These are phyloP conservation scores for Novumbra hubbsi DNA, from an alignment of 2,797 vertebrate species.

Conservation along the genomic window DNA sequence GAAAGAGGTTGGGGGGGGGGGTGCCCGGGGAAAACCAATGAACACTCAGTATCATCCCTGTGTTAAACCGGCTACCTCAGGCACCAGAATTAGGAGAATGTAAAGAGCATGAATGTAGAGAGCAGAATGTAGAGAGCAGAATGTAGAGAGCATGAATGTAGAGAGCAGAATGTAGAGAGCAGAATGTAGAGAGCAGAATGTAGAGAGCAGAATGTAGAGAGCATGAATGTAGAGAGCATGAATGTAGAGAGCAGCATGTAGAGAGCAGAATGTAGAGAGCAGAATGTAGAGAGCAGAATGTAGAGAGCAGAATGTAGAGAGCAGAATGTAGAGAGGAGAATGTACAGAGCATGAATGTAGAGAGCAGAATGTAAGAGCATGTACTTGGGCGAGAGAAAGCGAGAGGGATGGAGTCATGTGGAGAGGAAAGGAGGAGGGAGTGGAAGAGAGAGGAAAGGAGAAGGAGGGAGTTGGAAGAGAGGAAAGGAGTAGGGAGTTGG, in stretches of 20 bases:
- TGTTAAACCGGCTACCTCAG: neutral
- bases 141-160: neutral
- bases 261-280: too few species aligned
- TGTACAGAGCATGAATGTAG: too few species aligned
- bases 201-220: neutral
- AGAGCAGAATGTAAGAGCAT: too few species aligned
- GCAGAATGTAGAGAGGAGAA: too few species aligned
- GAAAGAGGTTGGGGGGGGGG: conserved; percentile 37
- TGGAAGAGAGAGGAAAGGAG: conserved; percentile 1
- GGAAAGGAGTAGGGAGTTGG: too few species aligned
- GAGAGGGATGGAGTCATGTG: too few species aligned
- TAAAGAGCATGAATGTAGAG: neutral
- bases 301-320: too few species aligned
- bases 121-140: neutral
- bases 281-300: too few species aligned
- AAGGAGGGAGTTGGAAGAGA: neutral
- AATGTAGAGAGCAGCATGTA: too few species aligned
- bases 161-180: neutral
- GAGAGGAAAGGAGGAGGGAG: neutral
- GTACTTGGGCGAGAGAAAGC: too few species aligned
- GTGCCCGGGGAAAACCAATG: conserved; percentile 55
- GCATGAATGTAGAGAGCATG: too few species aligned
- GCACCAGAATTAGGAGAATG: too few species aligned
- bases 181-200: neutral
- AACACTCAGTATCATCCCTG: conserved; percentile 46